Conservation (phyloP, 2,888 invertebrate species). For the Lithophane ornitopus region DNA sequence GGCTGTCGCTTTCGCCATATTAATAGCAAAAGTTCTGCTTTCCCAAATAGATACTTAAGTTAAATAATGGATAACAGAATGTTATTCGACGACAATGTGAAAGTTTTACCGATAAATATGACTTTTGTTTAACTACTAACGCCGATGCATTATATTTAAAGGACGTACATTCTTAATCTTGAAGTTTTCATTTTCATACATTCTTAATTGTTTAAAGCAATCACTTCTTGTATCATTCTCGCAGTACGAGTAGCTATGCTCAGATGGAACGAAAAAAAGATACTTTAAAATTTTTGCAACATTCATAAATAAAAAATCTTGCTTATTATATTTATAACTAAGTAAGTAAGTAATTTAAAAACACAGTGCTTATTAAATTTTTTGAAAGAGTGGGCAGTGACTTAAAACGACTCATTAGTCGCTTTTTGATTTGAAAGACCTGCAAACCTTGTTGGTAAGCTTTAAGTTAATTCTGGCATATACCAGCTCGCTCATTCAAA, state of each 20-base stretch:
- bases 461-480: conserved; percentile 67
- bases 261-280: neutral
- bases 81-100: neutral
- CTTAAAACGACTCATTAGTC: neutral
- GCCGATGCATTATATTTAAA: neutral
- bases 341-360: neutral
- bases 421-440: conserved; percentile 5
- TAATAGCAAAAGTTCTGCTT: conserved; percentile 16
- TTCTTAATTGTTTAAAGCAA: neutral
- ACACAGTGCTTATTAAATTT: neutral
- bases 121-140: neutral
- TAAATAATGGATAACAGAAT: neutral
- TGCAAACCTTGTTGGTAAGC: conserved; percentile 32
- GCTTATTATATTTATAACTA: neutral
- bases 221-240: neutral
- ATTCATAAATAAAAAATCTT: neutral
- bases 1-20: no score
- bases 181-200: no score
- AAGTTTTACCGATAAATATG: conserved; percentile 9
- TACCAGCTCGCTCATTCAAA: conserved; percentile 73
- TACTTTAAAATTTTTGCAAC: neutral
- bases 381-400: neutral
- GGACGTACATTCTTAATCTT: no score
- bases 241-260: neutral
- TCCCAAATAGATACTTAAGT: conserved; percentile 8